A percentile compares a stretch with the other conserved stretches of the same genome.
Evolutionary conservation across 2,113 vertebrate genomes (phyloP).

Genomic region (Camelus dromedarius): DNA sequence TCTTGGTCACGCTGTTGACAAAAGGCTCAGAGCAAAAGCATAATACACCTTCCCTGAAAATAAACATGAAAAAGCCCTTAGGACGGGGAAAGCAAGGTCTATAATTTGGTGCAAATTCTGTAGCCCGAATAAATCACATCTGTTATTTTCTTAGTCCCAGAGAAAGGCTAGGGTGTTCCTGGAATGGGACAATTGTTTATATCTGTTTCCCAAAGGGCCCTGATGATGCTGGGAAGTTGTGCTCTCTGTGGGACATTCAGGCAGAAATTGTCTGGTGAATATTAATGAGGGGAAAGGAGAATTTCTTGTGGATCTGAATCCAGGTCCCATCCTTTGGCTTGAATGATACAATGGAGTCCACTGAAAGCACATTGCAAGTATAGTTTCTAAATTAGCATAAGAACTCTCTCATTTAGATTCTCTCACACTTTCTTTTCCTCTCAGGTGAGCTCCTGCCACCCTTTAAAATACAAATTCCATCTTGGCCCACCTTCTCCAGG

Average conservation of each 20-base stretch:
- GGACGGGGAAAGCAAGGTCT: conserved; percentile 58
- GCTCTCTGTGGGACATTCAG: neutral
- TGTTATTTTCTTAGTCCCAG: conserved; percentile 41
- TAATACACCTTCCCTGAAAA: conserved; percentile 37
- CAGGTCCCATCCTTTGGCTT: neutral
- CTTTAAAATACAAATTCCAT: neutral
- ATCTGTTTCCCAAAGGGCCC: neutral
- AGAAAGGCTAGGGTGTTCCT: conserved; percentile 17
- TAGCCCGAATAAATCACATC: conserved; percentile 58
- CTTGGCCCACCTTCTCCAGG: neutral
- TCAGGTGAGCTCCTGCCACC: neutral
- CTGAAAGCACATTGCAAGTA: neutral
- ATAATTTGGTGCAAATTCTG: conserved; percentile 50
- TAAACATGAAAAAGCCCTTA: conserved; percentile 62
- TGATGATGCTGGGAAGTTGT: neutral
- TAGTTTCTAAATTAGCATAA: neutral
- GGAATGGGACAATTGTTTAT: neutral
- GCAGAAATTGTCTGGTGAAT: neutral
- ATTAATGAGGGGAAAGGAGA: neutral
- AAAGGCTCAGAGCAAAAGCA: conserved; percentile 56
- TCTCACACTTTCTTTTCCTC: neutral
- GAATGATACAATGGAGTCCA: neutral
- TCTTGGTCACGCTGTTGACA: conserved; percentile 61
- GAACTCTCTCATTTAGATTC: neutral
- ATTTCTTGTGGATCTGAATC: neutral